Evolutionary conservation across 2,113 vertebrate genomes (phyloP).

Genomic region (Vulpes lagopus): DNA sequence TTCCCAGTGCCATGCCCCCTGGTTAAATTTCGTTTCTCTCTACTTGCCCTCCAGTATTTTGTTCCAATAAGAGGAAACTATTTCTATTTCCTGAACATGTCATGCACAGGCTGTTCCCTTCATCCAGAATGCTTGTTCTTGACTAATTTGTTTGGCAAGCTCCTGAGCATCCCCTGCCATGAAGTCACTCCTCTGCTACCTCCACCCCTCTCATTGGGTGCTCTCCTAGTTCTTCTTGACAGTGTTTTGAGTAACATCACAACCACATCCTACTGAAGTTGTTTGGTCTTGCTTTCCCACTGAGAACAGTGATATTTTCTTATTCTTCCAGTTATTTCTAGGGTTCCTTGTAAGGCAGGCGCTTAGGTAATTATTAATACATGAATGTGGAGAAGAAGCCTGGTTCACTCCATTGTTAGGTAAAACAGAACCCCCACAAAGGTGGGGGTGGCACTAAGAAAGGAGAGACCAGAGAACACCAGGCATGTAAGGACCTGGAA

Average conservation of each 20-base stretch:
- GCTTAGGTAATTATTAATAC: background rate
- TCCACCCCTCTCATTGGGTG: rapidly evolving
- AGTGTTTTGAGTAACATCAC: background rate
- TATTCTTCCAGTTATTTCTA: background rate
- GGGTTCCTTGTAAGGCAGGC: background rate
- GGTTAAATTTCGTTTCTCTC: background rate
- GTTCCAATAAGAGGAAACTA: background rate
- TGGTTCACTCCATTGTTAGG: background rate
- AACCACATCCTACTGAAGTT: background rate
- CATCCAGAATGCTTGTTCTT: background rate
- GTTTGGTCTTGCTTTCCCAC: background rate
- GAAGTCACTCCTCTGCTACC: background rate
- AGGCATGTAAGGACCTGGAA: background rate
- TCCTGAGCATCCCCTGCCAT: background rate
- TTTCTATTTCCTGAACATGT: background rate
- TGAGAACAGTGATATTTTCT: background rate
- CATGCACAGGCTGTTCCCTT: background rate
- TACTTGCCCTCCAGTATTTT: background rate
- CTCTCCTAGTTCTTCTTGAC: background rate
- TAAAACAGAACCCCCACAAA: background rate
- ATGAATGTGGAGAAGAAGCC: background rate
- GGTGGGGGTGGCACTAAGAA: background rate
- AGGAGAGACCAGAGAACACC: background rate
- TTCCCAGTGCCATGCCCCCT: background rate
- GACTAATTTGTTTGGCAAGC: background rate